These are phyloP conservation scores for Amphiprion clarkii DNA, from an alignment of 2,797 vertebrate genomes.

Conservation along the genomic window DNA sequence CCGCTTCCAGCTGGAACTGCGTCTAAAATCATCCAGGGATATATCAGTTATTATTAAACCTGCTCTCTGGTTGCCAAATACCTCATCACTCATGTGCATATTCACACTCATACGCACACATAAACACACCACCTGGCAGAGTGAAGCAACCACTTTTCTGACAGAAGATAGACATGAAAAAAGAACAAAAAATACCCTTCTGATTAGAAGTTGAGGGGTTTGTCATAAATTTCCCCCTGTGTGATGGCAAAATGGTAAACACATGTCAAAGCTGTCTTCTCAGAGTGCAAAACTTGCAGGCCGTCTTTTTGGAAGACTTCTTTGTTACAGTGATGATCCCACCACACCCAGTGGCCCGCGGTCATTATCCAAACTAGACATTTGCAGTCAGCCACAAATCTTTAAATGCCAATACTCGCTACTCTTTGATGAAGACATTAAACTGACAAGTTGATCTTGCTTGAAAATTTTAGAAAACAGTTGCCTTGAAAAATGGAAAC, in stretches of 20 bases:
- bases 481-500: constrained; percentile 1
- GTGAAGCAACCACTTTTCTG: constrained; percentile 64
- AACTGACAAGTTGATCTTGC: background rate
- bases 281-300: constrained; percentile 53
- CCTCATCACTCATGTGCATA: constrained; percentile 72
- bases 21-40: constrained; percentile 74
- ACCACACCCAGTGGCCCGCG: constrained; percentile 50
- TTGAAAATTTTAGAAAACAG: background rate
- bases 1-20: constrained; percentile 74
- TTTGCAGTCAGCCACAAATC: constrained; percentile 51
- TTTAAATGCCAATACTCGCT: constrained; percentile 41
- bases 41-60: constrained; percentile 82
- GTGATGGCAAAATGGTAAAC: constrained; percentile 79
- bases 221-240: constrained; percentile 72
- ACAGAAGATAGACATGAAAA: constrained; percentile 71
- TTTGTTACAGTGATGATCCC: constrained; percentile 51
- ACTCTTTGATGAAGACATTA: constrained; percentile 33
- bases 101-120: constrained; percentile 47
- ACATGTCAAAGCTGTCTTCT: constrained; percentile 71
- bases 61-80: constrained; percentile 77
- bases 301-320: constrained; percentile 51
- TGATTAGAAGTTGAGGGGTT: constrained; percentile 77
- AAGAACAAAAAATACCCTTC: constrained; percentile 67
- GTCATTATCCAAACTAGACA: constrained; percentile 44
- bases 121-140: constrained; percentile 74